A percentile compares a stretch with the other conserved stretches of the same genome.
phyloP scores from a whole-genome alignment of 2,888 invertebrate species.

The Ceramica pisi region DNA sequence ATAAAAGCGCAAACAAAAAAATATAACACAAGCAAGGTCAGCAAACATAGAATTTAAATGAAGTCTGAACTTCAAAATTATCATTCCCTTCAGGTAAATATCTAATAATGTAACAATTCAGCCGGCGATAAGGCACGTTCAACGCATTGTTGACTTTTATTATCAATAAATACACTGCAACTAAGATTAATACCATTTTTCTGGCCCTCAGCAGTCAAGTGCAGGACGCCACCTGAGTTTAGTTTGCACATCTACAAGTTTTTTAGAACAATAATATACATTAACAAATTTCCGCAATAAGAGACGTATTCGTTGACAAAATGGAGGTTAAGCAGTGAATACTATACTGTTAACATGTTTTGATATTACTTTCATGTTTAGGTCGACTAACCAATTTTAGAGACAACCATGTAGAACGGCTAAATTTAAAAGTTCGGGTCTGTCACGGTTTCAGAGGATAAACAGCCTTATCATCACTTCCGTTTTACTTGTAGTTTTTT shows the following conservation, averaged over 20 bases:
- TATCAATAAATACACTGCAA: slow-evolving; percentile 40
- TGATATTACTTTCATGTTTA: not conserved
- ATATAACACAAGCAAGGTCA: slow-evolving; percentile 1
- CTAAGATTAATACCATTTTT: slow-evolving; percentile 16
- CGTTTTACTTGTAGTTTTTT: not conserved
- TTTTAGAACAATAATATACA: not conserved
- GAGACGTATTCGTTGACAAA: not conserved
- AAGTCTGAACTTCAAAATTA: slow-evolving; percentile 23
- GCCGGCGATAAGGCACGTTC: slow-evolving; percentile 53
- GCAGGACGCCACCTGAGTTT: slow-evolving; percentile 8
- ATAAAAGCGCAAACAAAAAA: not conserved
- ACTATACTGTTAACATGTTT: not conserved
- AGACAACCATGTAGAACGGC: not conserved
- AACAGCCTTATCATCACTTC: not conserved
- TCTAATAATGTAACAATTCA: slow-evolving; percentile 26
- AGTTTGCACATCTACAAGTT: not conserved
- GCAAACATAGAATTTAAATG: slow-evolving; percentile 9
- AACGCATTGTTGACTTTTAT: slow-evolving; percentile 49
- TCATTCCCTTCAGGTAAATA: slow-evolving; percentile 31
- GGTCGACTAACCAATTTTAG: no score
- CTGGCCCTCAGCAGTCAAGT: slow-evolving; percentile 34
- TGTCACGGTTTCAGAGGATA: not conserved
- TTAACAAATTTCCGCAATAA: not conserved
- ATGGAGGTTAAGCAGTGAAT: slow-evolving; percentile 12
- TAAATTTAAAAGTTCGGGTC: not conserved